phyloP scores from a whole-genome alignment of 2,888 invertebrate species.

The Hirudinaria manillensis region DNA sequence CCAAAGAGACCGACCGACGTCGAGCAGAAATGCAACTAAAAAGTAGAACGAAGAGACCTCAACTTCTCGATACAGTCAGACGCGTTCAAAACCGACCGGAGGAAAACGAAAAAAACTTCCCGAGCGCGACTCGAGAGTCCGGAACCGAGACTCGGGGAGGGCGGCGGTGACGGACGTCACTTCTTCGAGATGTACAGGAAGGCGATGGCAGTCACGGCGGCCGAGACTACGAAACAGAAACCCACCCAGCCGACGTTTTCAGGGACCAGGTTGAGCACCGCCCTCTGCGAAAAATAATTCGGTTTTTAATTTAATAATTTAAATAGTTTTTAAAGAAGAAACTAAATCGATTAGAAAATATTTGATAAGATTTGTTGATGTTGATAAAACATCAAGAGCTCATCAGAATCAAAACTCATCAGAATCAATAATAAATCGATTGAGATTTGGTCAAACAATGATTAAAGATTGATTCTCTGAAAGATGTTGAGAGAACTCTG shows the following conservation, averaged over 20 bases:
- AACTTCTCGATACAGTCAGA: too few relatives aligned
- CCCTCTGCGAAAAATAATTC: constrained; percentile 31
- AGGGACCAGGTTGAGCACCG: constrained; percentile 35
- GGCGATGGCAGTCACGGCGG: constrained; percentile 33
- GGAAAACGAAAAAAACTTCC: too few relatives aligned
- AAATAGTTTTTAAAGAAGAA: neutral
- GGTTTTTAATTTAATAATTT: neutral
- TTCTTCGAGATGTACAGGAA: neutral
- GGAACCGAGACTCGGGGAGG: neutral
- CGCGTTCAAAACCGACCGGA: too few relatives aligned
- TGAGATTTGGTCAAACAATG: too few relatives aligned
- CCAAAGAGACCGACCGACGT: too few relatives aligned
- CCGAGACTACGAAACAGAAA: constrained; percentile 32
- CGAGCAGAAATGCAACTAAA: too few relatives aligned
- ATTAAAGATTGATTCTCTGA: too few relatives aligned
- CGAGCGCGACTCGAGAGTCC: too few relatives aligned
- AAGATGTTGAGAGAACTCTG: too few relatives aligned
- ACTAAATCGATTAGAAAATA: neutral
- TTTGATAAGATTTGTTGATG: neutral
- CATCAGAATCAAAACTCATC: neutral
- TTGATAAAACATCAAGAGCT: neutral
- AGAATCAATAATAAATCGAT: too few relatives aligned
- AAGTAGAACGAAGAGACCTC: too few relatives aligned
- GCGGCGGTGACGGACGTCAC: neutral
- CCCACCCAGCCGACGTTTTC: constrained; percentile 36